A percentile compares a stretch with the other conserved stretches of the same genome.
Conservation (phyloP, 2,888 invertebrate species). For the Apoderus coryli region DNA sequence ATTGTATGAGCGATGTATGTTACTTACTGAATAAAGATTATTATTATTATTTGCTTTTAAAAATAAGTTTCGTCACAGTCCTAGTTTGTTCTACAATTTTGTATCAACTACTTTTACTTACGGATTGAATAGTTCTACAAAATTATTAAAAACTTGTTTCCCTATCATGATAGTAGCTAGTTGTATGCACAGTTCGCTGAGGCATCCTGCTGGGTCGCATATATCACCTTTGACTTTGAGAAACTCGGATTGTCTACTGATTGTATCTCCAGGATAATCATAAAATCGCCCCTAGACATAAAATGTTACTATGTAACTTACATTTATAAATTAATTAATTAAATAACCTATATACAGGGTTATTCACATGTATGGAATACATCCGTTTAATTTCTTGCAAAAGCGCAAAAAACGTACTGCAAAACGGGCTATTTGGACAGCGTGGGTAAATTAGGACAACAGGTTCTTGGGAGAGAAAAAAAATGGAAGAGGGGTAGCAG, state of each 20-base stretch:
- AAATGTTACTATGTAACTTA: conserved; percentile 3
- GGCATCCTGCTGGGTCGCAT: conserved; percentile 85
- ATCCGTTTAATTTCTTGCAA: too few relatives aligned
- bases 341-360: too few relatives aligned
- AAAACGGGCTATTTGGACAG: too few relatives aligned
- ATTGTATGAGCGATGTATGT: too few relatives aligned
- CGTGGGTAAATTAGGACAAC: too few relatives aligned
- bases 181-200: conserved; percentile 87
- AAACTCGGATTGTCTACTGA: conserved; percentile 59
- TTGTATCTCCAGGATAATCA: conserved; percentile 72
- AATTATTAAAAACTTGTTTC: conserved; percentile 86
- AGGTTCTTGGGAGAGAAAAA: too few relatives aligned
- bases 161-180: conserved; percentile 91
- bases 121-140: conserved; percentile 82
- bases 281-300: conserved; percentile 63
- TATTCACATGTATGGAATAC: too few relatives aligned
- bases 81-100: conserved; percentile 23
- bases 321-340: not conserved
- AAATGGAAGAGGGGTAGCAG: too few relatives aligned
- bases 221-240: conserved; percentile 67
- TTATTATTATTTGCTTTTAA: too few relatives aligned
- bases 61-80: conserved; percentile 1
- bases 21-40: too few relatives aligned
- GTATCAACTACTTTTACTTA: conserved; percentile 32
- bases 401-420: too few relatives aligned